Percentiles rank a stretch among this genome's conserved stretches.
Evolutionary conservation across 2,797 vertebrate genomes (phyloP).

Genomic region (Arctocebus calabarensis): DNA sequence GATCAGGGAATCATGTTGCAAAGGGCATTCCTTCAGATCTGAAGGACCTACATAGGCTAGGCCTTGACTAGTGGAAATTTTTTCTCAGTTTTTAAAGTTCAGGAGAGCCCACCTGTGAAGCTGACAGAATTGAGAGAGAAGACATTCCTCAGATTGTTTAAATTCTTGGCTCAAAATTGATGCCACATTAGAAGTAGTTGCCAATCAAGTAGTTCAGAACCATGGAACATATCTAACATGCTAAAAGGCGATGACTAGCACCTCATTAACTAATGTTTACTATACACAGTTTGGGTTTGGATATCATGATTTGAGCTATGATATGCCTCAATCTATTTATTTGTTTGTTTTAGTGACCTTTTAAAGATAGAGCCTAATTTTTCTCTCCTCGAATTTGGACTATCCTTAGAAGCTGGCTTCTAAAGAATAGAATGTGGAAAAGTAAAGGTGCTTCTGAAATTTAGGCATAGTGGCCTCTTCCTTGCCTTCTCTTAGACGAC

Average conservation of each 20-base stretch:
- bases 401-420: not conserved
- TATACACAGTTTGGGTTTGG: not conserved
- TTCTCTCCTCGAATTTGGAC: not conserved
- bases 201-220: not conserved
- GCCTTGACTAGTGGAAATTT: not conserved
- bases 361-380: not conserved
- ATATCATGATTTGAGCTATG: not conserved
- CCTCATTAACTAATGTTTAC: not conserved
- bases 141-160: not conserved
- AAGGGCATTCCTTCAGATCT: not conserved
- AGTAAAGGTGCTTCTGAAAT: not conserved
- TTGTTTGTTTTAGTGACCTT: not conserved
- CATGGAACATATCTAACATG: not conserved
- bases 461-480: not conserved
- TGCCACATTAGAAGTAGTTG: not conserved
- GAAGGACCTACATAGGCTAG: not conserved
- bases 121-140: not conserved
- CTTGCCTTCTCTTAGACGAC: not conserved
- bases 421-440: not conserved
- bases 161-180: constrained; percentile 6
- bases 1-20: not conserved
- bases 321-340: not conserved
- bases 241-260: not conserved
- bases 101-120: not conserved
- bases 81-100: not conserved